phyloP scores from a whole-genome alignment of 2,113 vertebrate genomes.

The Apus apus region DNA sequence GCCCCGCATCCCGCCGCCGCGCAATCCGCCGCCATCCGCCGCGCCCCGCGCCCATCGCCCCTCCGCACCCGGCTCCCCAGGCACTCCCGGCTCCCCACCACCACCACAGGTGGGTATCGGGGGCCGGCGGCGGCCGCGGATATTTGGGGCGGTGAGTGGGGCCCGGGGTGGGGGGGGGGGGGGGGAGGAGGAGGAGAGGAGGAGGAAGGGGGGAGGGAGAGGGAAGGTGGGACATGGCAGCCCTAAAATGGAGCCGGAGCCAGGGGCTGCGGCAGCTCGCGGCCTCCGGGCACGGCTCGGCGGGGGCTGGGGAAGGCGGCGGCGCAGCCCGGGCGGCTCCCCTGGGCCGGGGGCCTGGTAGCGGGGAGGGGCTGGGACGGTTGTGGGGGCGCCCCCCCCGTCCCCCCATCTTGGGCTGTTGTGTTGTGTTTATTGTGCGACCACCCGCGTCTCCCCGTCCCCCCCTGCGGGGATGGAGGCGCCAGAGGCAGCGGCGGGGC shows the following conservation, averaged over 20 bases:
- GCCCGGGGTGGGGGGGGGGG: not conserved
- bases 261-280: not conserved
- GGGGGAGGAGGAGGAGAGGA: too few species aligned
- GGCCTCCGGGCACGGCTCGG: not conserved
- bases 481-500: not conserved
- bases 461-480: not conserved
- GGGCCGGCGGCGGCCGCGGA: not conserved
- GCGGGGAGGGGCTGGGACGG: not conserved
- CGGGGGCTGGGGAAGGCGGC: not conserved
- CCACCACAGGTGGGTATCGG: conserved; percentile 72
- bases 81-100: conserved; percentile 63
- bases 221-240: conserved; percentile 28
- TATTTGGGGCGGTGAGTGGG: conserved; percentile 4
- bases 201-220: conserved; percentile 6
- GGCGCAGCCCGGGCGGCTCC: not conserved
- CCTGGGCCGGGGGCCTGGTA: not conserved
- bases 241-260: conserved; percentile 52
- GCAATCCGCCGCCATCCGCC: conserved; percentile 77
- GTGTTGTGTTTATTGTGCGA: not conserved
- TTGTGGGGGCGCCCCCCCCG: not conserved
- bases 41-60: conserved; percentile 18
- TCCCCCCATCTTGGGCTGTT: not conserved
- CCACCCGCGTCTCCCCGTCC: too few species aligned
- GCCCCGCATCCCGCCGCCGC: conserved; percentile 23
- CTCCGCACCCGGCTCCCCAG: conserved; percentile 53